Conservation (phyloP, 2,797 vertebrate species). For the Cynopterus sphinx region DNA sequence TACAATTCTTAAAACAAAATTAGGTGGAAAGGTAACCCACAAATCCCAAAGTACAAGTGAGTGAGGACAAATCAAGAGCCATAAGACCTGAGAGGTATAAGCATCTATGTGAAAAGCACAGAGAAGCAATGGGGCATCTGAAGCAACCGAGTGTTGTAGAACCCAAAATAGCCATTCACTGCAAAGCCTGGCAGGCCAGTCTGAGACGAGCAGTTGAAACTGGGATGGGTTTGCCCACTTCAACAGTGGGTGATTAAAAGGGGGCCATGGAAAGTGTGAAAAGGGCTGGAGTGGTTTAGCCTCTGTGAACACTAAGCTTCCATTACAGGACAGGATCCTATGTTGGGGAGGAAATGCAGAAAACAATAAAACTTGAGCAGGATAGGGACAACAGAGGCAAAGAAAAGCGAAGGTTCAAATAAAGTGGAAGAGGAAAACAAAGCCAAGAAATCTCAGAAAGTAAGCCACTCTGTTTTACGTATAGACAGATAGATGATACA, state of each 20-base stretch:
- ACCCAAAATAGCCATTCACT: not conserved
- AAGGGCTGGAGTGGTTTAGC: not conserved
- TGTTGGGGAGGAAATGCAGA: not conserved
- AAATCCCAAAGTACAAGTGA: not conserved
- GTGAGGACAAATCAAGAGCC: not conserved
- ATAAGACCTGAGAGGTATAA: not conserved
- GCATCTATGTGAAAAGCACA: not conserved
- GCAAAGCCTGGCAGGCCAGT: not conserved
- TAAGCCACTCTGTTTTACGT: no score
- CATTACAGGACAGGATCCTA: not conserved
- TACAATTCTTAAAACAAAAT: not conserved
- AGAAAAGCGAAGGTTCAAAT: not conserved
- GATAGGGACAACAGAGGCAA: not conserved
- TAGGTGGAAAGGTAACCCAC: not conserved
- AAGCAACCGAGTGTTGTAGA: rapidly evolving
- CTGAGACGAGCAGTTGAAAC: not conserved
- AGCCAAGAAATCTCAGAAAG: not conserved
- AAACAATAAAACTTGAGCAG: not conserved
- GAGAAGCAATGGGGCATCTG: not conserved
- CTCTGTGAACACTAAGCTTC: not conserved
- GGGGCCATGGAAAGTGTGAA: not conserved
- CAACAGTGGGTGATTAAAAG: not conserved
- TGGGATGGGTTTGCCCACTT: not conserved
- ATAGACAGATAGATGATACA: no score
- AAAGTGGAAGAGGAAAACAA: not conserved